These are phyloP conservation scores for Neolamprologus hecqui DNA, from an alignment of 2,113 vertebrate genomes.

Conservation along the genomic window DNA sequence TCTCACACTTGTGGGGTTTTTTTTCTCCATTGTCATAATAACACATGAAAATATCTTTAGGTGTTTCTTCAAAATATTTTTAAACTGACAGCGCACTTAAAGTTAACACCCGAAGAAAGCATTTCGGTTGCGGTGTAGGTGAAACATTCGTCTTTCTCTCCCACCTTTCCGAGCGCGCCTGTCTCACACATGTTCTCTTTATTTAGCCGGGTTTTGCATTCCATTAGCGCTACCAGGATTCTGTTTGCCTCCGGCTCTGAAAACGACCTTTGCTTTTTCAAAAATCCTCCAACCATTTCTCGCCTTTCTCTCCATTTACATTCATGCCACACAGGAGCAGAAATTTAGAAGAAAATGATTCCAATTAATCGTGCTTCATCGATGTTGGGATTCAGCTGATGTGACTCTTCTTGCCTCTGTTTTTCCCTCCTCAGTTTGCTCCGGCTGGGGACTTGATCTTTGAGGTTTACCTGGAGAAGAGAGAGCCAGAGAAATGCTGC, in stretches of 20 bases:
- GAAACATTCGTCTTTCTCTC: not conserved
- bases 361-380: constrained; percentile 26
- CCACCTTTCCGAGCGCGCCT: not conserved
- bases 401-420: not conserved
- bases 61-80: not conserved
- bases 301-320: not conserved
- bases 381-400: constrained; percentile 3
- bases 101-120: not conserved
- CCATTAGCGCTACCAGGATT: not conserved
- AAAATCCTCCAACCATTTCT: constrained; percentile 4
- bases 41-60: not conserved
- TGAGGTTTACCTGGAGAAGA: constrained; percentile 91
- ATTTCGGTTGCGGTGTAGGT: not conserved
- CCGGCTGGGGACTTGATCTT: constrained; percentile 93
- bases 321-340: not conserved
- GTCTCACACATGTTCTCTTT: constrained; percentile 6
- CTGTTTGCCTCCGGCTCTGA: constrained; percentile 3
- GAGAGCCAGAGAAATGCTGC: constrained; percentile 84
- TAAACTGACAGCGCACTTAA: not conserved
- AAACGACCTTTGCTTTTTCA: constrained; percentile 1
- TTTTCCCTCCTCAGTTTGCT: constrained; percentile 73
- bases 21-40: not conserved
- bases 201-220: constrained; percentile 12
- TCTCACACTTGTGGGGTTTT: not conserved
- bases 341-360: constrained; percentile 4